A percentile compares a stretch with the other conserved stretches of the same genome.
These are phyloP conservation scores for Ennomos erosarius DNA, from an alignment of 2,888 invertebrate species.

Conservation along the genomic window DNA sequence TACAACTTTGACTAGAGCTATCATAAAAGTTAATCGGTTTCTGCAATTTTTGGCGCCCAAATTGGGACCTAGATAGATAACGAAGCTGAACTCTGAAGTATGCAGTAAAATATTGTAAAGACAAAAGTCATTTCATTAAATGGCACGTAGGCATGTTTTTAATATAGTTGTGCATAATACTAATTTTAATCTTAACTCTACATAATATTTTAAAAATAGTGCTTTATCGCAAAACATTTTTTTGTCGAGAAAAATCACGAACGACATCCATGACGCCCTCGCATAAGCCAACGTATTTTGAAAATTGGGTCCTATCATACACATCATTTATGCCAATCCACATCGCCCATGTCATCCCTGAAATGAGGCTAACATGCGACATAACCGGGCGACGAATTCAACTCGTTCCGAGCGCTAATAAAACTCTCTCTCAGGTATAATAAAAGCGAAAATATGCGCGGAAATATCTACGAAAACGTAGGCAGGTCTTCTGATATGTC, in stretches of 20 bases:
- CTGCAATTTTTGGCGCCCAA: no score
- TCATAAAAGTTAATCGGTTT: no score
- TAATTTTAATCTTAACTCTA: no score
- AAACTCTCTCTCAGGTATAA: constrained; percentile 26
- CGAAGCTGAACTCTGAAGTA: no score
- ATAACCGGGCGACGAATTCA: constrained; percentile 14
- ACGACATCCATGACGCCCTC: not conserved
- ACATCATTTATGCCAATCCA: constrained; percentile 4
- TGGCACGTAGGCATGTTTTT: no score
- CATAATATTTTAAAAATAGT: no score
- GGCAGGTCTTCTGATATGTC: not conserved
- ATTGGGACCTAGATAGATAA: no score
- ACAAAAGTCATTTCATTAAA: no score
- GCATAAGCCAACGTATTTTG: not conserved
- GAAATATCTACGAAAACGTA: constrained; percentile 6
- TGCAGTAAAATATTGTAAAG: no score
- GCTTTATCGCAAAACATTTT: no score
- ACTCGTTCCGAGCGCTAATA: constrained; percentile 25
- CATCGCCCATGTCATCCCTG: constrained; percentile 6
- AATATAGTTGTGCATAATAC: no score
- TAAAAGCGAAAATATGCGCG: constrained; percentile 16
- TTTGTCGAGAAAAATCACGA: not conserved
- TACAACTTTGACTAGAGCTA: no score
- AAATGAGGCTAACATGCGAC: constrained; percentile 13
- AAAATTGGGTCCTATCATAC: constrained; percentile 5